Conservation (phyloP, 1,140 invertebrate genomes). For the Caerostris darwini region DNA sequence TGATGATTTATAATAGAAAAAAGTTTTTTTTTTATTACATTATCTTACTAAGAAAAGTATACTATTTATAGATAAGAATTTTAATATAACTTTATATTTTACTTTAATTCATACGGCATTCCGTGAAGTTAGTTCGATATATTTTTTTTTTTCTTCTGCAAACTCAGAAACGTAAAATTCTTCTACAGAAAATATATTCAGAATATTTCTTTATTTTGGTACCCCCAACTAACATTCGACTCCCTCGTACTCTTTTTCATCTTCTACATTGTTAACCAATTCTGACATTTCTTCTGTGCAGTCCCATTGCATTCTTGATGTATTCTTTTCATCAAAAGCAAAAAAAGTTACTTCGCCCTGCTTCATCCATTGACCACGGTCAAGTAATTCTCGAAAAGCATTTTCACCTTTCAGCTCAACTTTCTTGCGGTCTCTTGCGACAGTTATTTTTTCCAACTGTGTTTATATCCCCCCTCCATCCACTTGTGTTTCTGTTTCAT, state of each 20-base stretch:
- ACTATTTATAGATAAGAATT: too few species aligned
- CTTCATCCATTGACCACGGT: conserved; percentile 44
- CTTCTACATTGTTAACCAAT: too few species aligned
- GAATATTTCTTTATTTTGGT: background rate
- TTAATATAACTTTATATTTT: too few species aligned
- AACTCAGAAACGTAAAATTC: too few species aligned
- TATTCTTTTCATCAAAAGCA: background rate
- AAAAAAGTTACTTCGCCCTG: background rate
- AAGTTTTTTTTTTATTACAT: too few species aligned
- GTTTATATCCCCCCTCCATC: too few species aligned
- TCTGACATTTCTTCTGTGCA: background rate
- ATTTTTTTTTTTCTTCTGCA: too few species aligned
- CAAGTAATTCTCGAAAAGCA: conserved; percentile 52
- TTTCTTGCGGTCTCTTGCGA: background rate
- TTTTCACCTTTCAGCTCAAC: conserved; percentile 10
- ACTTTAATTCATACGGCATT: too few species aligned
- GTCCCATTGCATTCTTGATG: background rate
- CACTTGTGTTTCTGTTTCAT: too few species aligned
- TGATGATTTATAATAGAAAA: too few species aligned
- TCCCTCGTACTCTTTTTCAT: background rate
- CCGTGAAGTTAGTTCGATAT: too few species aligned
- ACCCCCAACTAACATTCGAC: background rate
- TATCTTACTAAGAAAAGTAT: too few species aligned
- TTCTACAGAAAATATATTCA: background rate
- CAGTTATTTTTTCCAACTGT: background rate